Conservation (phyloP, 1,140 invertebrate genomes). For the Adelges cooleyi region DNA sequence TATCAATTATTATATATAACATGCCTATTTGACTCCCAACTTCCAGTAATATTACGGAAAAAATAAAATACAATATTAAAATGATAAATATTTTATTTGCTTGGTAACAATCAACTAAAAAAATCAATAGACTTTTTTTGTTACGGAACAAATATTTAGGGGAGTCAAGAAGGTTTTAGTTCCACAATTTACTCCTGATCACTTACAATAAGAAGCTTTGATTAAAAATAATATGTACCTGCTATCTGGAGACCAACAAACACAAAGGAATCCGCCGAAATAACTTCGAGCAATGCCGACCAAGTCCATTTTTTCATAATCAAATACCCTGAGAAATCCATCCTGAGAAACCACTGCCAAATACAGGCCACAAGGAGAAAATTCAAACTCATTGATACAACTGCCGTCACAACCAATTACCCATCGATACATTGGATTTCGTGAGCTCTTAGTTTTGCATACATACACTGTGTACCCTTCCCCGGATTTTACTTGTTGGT, state of each 20-base stretch:
- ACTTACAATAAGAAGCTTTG: no score
- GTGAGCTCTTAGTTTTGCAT: slow-evolving; percentile 89
- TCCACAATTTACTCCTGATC: no score
- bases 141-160: no score
- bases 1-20: no score
- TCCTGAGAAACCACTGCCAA: slow-evolving; percentile 90
- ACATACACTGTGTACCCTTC: slow-evolving; percentile 89
- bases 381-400: slow-evolving; percentile 93
- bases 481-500: slow-evolving; percentile 91
- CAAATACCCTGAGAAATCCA: slow-evolving; percentile 90
- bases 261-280: slow-evolving; percentile 90
- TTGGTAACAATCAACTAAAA: no score
- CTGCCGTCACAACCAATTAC: slow-evolving; percentile 70
- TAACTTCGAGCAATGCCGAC: slow-evolving; percentile 84
- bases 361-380: slow-evolving; percentile 87
- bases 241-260: slow-evolving; percentile 96
- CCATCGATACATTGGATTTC: slow-evolving; percentile 88
- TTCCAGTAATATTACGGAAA: no score
- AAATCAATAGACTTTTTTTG: no score
- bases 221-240: background rate
- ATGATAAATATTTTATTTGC: no score
- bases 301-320: slow-evolving; percentile 94
- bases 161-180: no score
- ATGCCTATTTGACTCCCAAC: no score
- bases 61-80: no score